phyloP scores from a whole-genome alignment of 2,113 vertebrate genomes.

The Lasiurus cinereus region DNA sequence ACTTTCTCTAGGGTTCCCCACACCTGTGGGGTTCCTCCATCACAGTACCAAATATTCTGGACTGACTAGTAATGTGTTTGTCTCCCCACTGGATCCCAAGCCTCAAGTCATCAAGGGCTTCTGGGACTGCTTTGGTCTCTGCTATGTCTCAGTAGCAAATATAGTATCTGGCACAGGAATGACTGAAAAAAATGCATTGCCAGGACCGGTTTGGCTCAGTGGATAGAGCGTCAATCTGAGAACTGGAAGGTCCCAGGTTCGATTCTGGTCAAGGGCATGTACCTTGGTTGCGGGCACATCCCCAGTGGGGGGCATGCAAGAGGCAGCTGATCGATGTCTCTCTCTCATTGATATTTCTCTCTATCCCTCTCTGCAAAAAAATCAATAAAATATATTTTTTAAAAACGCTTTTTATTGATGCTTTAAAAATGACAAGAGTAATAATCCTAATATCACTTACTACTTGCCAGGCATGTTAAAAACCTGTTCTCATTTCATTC shows the following conservation, averaged over 20 bases:
- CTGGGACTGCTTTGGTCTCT: not conserved
- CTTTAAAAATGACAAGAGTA: not conserved
- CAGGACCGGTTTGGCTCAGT: no score
- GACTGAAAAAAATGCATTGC: not conserved
- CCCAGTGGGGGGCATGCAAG: no score
- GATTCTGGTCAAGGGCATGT: no score
- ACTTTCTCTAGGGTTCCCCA: not conserved
- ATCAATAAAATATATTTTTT: no score
- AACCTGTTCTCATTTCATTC: slow-evolving; percentile 14
- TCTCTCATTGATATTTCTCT: no score
- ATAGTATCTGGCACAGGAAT: not conserved
- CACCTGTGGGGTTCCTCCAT: not conserved
- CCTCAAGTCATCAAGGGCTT: not conserved
- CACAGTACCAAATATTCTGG: not conserved
- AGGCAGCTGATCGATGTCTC: no score
- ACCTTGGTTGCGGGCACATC: no score
- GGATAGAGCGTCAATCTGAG: no score
- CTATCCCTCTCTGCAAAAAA: no score
- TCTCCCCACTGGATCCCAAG: not conserved
- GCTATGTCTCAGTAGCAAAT: not conserved
- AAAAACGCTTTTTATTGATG: no score
- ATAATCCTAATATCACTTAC: slow-evolving; percentile 45
- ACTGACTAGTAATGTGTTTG: not conserved
- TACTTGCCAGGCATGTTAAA: not conserved
- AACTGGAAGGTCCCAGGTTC: no score